Conservation (phyloP, 2,888 invertebrate genomes). For the Aromia moschata region DNA sequence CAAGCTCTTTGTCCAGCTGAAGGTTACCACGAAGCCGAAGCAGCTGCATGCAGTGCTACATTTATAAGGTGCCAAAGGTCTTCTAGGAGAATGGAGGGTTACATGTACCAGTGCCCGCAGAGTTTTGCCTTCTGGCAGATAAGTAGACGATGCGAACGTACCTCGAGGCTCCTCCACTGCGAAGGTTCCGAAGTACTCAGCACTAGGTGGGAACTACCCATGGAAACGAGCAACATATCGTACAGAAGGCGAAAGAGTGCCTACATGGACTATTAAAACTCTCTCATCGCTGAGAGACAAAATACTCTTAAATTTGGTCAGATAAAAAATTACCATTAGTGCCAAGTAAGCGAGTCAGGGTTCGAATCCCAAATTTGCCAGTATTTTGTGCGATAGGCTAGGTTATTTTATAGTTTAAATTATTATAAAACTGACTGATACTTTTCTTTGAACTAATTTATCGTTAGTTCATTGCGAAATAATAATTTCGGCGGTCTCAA, state of each 20-base stretch:
- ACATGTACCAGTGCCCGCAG: constrained; percentile 79
- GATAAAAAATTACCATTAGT: not conserved
- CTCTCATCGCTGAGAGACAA: not conserved
- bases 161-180: constrained; percentile 71
- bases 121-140: constrained; percentile 81
- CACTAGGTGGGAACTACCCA: constrained; percentile 68
- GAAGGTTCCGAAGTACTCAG: constrained; percentile 57
- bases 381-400: constrained; percentile 7
- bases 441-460: constrained; percentile 39
- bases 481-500: constrained; percentile 14
- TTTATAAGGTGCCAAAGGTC: constrained; percentile 76
- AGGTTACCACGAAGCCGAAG: constrained; percentile 76
- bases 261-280: constrained; percentile 22
- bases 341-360: not conserved
- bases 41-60: constrained; percentile 73
- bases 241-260: constrained; percentile 55
- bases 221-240: constrained; percentile 67
- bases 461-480: constrained; percentile 41
- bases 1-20: constrained; percentile 71
- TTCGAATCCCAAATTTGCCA: constrained; percentile 12
- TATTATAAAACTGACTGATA: constrained; percentile 34
- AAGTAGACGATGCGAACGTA: constrained; percentile 79
- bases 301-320: constrained; percentile 11
- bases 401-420: constrained; percentile 7
- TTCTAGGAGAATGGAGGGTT: constrained; percentile 69